phyloP scores from a whole-genome alignment of 1,140 invertebrate species.

The Drosophila nebulosa region DNA sequence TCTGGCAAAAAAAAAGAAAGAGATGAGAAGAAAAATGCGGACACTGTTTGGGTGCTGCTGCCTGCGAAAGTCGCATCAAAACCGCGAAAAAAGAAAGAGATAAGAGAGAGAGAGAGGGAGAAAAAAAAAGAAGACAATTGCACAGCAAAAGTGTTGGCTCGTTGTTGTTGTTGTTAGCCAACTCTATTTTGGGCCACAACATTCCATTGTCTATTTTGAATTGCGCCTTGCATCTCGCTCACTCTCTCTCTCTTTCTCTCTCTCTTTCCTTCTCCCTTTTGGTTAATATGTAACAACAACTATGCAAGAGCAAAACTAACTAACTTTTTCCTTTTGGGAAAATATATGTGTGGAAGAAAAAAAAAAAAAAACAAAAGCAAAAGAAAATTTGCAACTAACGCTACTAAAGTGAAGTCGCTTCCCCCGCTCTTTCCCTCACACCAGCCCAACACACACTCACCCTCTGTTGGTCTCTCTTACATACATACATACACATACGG shows the following conservation, averaged over 20 bases:
- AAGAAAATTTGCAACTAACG: neutral
- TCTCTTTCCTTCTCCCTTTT: slow-evolving; percentile 23
- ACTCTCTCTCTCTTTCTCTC: neutral
- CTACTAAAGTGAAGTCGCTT: neutral
- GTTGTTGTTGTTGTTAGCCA: slow-evolving; percentile 48
- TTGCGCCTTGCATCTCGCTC: slow-evolving; percentile 49
- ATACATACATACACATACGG: too few relatives aligned
- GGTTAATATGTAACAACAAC: slow-evolving; percentile 24
- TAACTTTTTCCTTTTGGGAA: slow-evolving; percentile 22
- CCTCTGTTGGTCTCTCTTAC: too few relatives aligned
- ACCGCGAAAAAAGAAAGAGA: slow-evolving; percentile 39
- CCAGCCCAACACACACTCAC: neutral
- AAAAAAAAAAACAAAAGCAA: neutral
- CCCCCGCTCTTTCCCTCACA: neutral
- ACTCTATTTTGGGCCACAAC: slow-evolving; percentile 69
- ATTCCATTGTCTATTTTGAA: slow-evolving; percentile 73
- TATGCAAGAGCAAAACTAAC: slow-evolving; percentile 14
- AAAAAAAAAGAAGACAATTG: slow-evolving; percentile 49
- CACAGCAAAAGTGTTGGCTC: slow-evolving; percentile 53
- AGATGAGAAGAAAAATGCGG: slow-evolving; percentile 53
- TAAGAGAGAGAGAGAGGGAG: neutral
- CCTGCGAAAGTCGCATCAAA: slow-evolving; percentile 63
- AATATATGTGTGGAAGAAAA: neutral
- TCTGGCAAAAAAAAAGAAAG: neutral
- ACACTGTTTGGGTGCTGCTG: slow-evolving; percentile 35